These are phyloP conservation scores for Neogale vison DNA, from an alignment of 2,113 vertebrate genomes.

Conservation along the genomic window DNA sequence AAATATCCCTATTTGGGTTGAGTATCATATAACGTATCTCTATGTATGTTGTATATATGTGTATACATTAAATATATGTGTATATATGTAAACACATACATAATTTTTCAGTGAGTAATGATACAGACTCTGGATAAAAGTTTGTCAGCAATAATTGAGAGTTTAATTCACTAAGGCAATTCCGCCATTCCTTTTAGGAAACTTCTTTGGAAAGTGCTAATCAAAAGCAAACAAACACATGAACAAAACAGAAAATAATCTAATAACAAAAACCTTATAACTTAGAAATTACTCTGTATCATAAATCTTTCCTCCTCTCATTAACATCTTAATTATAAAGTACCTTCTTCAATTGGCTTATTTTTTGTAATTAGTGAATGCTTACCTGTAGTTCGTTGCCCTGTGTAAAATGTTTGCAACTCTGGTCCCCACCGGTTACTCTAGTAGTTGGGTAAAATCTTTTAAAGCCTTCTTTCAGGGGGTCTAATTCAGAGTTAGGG, in stretches of 20 bases:
- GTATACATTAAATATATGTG: neutral
- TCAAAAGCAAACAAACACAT: neutral
- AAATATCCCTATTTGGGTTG: neutral
- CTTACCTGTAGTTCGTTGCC: neutral
- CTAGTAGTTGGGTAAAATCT: neutral
- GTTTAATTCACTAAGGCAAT: conserved; percentile 3
- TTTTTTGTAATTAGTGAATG: neutral
- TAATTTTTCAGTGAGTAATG: neutral
- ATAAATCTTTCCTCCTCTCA: neutral
- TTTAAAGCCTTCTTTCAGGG: neutral
- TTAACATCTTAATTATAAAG: neutral
- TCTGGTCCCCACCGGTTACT: neutral
- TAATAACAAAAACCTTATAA: neutral
- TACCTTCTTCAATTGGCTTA: neutral
- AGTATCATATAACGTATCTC: neutral
- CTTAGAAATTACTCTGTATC: neutral
- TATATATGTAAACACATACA: neutral
- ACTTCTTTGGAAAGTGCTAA: neutral
- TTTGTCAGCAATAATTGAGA: neutral
- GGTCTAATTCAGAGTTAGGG: neutral
- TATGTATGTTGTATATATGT: neutral
- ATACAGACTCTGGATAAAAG: neutral
- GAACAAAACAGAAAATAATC: neutral
- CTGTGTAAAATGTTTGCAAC: neutral
- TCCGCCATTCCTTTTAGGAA: conserved; percentile 16